Evolutionary conservation across 2,888 invertebrate genomes (phyloP).

Genomic region (Nematopogon swammerdamellus): DNA sequence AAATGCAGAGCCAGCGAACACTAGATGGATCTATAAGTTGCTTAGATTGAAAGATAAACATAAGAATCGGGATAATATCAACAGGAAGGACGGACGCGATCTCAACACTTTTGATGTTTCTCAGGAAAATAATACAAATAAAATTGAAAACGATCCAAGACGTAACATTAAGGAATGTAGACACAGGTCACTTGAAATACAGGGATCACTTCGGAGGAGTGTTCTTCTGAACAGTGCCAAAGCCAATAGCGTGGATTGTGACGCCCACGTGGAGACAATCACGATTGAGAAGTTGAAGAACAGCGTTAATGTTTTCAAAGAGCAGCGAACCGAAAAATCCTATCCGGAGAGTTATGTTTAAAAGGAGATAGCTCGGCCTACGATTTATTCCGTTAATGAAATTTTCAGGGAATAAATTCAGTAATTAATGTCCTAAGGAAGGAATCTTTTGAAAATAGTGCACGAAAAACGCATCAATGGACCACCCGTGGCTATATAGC

Average conservation of each 20-base stretch:
- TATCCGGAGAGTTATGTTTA: not conserved
- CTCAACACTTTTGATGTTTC: not conserved
- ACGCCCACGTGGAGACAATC: conserved; percentile 11
- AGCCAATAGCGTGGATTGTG: conserved; percentile 36
- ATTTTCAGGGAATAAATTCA: no score
- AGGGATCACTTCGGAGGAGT: conserved; percentile 46
- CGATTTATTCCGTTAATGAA: no score
- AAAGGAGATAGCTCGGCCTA: no score
- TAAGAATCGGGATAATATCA: not conserved
- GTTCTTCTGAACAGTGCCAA: conserved; percentile 47
- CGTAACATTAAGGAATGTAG: conserved; percentile 8
- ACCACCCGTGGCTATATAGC: no score
- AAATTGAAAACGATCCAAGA: not conserved
- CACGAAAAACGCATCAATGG: no score
- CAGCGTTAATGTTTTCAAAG: no score
- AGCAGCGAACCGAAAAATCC: not conserved
- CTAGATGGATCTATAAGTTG: not conserved
- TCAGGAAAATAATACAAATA: not conserved
- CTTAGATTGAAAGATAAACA: not conserved
- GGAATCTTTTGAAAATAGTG: no score
- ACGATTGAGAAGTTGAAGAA: not conserved
- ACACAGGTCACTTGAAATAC: conserved; percentile 24
- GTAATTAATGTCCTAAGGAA: no score
- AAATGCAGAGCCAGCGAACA: not conserved
- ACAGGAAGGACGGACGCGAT: not conserved